Conservation (phyloP, 2,888 invertebrate species). For the Xylota sylvarum region DNA sequence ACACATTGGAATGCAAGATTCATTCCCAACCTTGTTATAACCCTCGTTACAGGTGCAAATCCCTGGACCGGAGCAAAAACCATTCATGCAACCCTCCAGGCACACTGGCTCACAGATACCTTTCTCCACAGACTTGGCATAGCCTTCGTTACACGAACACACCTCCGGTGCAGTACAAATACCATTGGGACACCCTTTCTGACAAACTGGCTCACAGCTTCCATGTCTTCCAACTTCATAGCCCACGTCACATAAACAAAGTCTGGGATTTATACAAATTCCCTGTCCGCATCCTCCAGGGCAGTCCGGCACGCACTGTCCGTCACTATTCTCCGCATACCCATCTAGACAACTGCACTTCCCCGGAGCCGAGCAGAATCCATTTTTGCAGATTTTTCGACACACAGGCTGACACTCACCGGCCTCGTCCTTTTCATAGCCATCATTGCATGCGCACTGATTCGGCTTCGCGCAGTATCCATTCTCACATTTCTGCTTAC, state of each 20-base stretch:
- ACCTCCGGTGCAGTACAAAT: slow-evolving; percentile 86
- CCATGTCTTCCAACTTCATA: slow-evolving; percentile 79
- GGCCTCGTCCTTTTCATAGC: slow-evolving; percentile 84
- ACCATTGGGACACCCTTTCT: slow-evolving; percentile 83
- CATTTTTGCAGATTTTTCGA: slow-evolving; percentile 80
- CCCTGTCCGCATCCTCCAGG: slow-evolving; percentile 78
- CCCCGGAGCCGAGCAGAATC: slow-evolving; percentile 80
- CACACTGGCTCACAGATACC: slow-evolving; percentile 80
- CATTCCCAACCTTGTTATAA: not conserved
- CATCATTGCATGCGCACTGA: slow-evolving; percentile 86
- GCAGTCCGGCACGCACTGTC: slow-evolving; percentile 78
- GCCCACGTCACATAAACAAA: slow-evolving; percentile 83
- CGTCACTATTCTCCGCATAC: slow-evolving; percentile 82
- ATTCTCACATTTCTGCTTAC: slow-evolving; percentile 80
- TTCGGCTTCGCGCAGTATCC: slow-evolving; percentile 85
- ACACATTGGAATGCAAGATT: slow-evolving; percentile 81
- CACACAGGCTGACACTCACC: slow-evolving; percentile 77
- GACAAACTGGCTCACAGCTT: slow-evolving; percentile 85
- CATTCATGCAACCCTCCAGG: slow-evolving; percentile 80
- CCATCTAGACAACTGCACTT: slow-evolving; percentile 84
- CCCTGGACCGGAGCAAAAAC: slow-evolving; percentile 83
- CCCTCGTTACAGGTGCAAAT: slow-evolving; percentile 43
- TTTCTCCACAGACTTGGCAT: slow-evolving; percentile 79
- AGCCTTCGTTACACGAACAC: slow-evolving; percentile 89
- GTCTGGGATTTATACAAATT: slow-evolving; percentile 79